phyloP scores from a whole-genome alignment of 2,888 invertebrate species.

The Sarcophaga variegata region DNA sequence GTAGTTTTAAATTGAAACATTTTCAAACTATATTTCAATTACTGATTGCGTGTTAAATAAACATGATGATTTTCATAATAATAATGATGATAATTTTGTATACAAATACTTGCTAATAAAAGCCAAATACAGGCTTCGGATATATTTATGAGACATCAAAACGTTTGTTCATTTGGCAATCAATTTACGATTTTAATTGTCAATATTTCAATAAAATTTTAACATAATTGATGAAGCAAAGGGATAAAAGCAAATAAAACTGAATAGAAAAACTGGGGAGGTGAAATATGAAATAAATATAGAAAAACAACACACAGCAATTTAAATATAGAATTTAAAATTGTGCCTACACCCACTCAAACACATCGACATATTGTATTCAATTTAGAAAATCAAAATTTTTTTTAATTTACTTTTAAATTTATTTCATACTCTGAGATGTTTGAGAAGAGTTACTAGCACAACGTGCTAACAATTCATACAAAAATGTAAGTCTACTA shows the following conservation, averaged over 20 bases:
- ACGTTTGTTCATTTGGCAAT: slow-evolving; percentile 56
- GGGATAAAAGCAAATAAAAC: not conserved
- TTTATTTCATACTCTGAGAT: too few relatives aligned
- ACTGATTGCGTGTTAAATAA: too few relatives aligned
- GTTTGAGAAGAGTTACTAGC: too few relatives aligned
- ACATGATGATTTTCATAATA: too few relatives aligned
- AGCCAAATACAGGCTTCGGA: slow-evolving; percentile 29
- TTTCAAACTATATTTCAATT: too few relatives aligned
- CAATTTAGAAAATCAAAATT: not conserved
- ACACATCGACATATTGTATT: not conserved
- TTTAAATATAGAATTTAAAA: not conserved
- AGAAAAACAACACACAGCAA: not conserved
- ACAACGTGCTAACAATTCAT: too few relatives aligned
- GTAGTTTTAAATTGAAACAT: too few relatives aligned
- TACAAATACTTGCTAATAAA: slow-evolving; percentile 40
- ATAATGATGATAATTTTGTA: slow-evolving; percentile 9
- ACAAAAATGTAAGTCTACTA: too few relatives aligned
- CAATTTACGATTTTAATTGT: slow-evolving; percentile 63
- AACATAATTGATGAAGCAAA: not conserved
- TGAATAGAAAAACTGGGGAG: not conserved
- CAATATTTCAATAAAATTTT: slow-evolving; percentile 60
- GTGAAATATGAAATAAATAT: not conserved
- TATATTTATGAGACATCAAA: slow-evolving; percentile 57
- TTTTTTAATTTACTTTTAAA: too few relatives aligned
- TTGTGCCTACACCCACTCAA: not conserved